Base-by-base conservation (phyloP, 2,888 invertebrate species). In the Augiades crinisus region DNA sequence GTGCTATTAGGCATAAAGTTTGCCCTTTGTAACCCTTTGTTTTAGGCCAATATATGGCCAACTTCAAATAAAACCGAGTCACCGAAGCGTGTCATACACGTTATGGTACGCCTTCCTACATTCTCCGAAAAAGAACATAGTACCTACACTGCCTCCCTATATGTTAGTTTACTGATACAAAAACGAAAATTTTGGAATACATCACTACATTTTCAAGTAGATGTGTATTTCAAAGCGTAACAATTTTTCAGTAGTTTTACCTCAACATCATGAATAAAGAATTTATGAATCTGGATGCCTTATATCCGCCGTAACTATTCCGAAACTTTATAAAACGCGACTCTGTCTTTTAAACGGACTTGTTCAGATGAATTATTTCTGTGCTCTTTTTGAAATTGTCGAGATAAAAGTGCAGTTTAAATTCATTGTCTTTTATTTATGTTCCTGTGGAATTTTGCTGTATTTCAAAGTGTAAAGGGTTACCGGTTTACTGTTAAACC, bases 301-400 rank as follows among this genome's bases (percentile, higher is more conserved):
- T 6, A 31, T 19, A 34, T 46, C 37, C n/a, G 7, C 21, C 30
- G 27, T 13, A 47, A 38, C 21, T 47, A 22, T 40, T 21, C 38
- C 14, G 36, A 36, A 43, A 46, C 16, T 17, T 46, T 14, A 46
- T 27, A 46, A 36, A 46, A 46, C 24, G 17, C 24, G 24, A 22
- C 34, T 24, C 19, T 24, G 36, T 46, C 24, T 46, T 36, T 45
- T 46, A 36, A 46, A 27, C 46, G 34, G 17, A 36, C 24, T 46
- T 36, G 24, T 46, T 46, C 12, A 36, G 17, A 24, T 22, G 34
- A 46, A 36, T 46, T 17, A 17, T 46, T 22, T 46, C 36, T 8
- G 36, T 36, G 46, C 36, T 33, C 33, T 33, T 45, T 34, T 36
- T 36, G 13, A 46, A 46, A 45, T 30, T 7, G 44, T 44, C 21